Conservation (phyloP, 2,113 vertebrate species). For the Erinaceus europaeus region DNA sequence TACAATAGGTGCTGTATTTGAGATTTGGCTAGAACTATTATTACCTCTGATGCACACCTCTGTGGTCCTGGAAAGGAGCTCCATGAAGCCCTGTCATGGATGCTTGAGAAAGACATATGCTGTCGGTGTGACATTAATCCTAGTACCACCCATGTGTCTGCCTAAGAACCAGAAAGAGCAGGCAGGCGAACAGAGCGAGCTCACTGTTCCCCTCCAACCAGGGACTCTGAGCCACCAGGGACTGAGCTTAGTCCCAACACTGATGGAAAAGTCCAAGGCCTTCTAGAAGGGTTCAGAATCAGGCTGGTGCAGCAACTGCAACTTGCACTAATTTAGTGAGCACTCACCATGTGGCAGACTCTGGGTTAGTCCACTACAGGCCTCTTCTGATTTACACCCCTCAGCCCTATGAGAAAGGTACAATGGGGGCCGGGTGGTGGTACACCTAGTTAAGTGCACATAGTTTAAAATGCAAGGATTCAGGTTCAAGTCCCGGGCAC, state of each 20-base stretch:
- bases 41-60: not conserved
- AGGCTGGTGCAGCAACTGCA: not conserved
- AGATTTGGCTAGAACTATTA: not conserved
- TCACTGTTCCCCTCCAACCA: not conserved
- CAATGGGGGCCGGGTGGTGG: too few relatives aligned
- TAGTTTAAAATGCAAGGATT: too few relatives aligned
- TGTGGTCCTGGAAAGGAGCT: not conserved
- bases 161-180: not conserved
- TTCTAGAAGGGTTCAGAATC: not conserved
- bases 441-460: too few relatives aligned
- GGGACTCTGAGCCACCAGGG: not conserved
- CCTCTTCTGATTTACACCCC: not conserved
- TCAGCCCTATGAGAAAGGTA: not conserved
- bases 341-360: not conserved
- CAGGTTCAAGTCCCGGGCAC: too few relatives aligned
- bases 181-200: not conserved
- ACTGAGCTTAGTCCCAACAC: not conserved
- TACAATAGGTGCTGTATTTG: not conserved
- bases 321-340: not conserved
- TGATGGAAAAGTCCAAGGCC: not conserved
- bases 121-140: not conserved
- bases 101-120: not conserved
- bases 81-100: not conserved
- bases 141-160: not conserved
- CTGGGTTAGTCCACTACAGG: not conserved